Conservation (phyloP, 2,113 vertebrate species). For the Thalassarche chlororhynchos region DNA sequence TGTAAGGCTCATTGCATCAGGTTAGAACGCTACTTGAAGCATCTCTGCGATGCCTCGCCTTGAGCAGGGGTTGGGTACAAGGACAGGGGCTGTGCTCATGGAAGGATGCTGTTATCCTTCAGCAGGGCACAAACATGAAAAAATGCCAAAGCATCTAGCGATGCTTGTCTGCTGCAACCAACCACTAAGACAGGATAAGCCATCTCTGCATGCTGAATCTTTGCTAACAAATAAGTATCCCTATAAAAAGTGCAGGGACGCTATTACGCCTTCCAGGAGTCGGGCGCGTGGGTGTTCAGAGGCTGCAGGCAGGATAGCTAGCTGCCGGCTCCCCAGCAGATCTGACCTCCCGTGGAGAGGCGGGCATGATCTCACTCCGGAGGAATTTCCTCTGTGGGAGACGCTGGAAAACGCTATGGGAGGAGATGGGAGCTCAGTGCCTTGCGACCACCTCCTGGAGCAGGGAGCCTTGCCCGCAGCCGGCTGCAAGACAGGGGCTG, state of each 20-base stretch:
- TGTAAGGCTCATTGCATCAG: not conserved
- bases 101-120: not conserved
- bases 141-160: not conserved
- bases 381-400: conserved; percentile 32
- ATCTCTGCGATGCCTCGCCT: not conserved
- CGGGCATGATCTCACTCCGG: not conserved
- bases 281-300: not conserved
- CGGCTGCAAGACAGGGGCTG: not conserved
- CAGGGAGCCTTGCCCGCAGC: not conserved
- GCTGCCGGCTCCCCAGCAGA: not conserved
- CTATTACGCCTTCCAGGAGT: not conserved
- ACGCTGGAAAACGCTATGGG: not conserved
- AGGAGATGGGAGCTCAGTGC: not conserved
- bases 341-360: not conserved
- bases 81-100: not conserved
- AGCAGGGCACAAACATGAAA: not conserved
- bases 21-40: not conserved
- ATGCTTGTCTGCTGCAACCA: not conserved
- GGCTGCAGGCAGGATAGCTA: not conserved
- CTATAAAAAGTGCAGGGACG: not conserved
- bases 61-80: not conserved
- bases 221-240: not conserved
- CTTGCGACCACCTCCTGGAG: not conserved
- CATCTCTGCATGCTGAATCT: not conserved
- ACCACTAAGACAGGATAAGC: not conserved